These are phyloP conservation scores for Podarcis lilfordi DNA, from an alignment of 2,797 vertebrate species.

Conservation along the genomic window DNA sequence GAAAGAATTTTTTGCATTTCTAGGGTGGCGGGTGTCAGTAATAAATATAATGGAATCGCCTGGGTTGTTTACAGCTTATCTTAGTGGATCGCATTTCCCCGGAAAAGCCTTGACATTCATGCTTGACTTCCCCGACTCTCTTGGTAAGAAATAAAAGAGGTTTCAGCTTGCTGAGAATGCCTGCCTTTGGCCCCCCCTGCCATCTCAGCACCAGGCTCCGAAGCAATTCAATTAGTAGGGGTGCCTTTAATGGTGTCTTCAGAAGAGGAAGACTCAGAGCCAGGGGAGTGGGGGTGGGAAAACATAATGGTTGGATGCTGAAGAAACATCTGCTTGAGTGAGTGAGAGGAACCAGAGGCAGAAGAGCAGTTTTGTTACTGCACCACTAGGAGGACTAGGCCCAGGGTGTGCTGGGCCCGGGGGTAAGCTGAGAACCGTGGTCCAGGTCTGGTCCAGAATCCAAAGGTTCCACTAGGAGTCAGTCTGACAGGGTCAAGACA, in stretches of 20 bases:
- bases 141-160: conserved; percentile 62
- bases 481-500: too few relatives aligned
- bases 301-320: too few relatives aligned
- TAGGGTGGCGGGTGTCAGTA: conserved; percentile 69
- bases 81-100: conserved; percentile 57
- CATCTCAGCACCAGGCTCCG: conserved; percentile 32
- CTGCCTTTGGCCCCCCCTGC: conserved; percentile 30
- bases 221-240: conserved; percentile 60
- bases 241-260: conserved; percentile 39
- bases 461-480: too few relatives aligned
- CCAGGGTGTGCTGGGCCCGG: too few relatives aligned
- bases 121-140: conserved; percentile 63
- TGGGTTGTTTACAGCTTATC: conserved; percentile 64
- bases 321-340: too few relatives aligned
- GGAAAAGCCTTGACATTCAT: conserved; percentile 53
- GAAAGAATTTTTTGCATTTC: conserved; percentile 30
- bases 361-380: too few relatives aligned
- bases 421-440: too few relatives aligned
- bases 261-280: conserved; percentile 58
- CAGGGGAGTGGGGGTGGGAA: not conserved
- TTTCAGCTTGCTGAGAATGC: conserved; percentile 50
- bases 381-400: too few relatives aligned
- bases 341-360: too few relatives aligned
- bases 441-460: too few relatives aligned
- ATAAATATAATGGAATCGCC: conserved; percentile 79